These are phyloP conservation scores for Amblyjoppa proteus DNA, from an alignment of 2,888 invertebrate genomes.

Conservation along the genomic window DNA sequence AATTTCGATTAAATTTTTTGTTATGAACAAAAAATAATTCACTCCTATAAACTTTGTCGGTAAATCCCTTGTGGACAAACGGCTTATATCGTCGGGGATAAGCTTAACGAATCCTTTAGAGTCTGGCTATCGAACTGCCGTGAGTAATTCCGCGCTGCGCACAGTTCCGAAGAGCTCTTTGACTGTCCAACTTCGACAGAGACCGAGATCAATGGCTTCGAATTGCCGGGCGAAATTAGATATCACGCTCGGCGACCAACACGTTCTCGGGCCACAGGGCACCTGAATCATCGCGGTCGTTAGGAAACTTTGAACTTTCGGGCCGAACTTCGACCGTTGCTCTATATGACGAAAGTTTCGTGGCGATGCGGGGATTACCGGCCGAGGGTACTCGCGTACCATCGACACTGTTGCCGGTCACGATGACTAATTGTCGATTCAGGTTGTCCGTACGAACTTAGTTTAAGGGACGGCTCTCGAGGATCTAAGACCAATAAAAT, in stretches of 20 bases:
- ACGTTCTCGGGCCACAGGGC: neutral
- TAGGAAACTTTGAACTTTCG: constrained; percentile 63
- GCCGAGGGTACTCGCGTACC: constrained; percentile 31
- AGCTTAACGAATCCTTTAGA: constrained; percentile 23
- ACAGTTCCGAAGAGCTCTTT: constrained; percentile 40
- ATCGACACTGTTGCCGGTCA: constrained; percentile 23
- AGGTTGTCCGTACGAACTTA: constrained; percentile 25
- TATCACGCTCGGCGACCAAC: constrained; percentile 34
- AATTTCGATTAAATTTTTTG: neutral
- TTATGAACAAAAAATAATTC: constrained; percentile 18
- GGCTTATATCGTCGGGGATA: neutral
- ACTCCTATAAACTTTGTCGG: neutral
- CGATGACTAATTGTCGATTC: constrained; percentile 56
- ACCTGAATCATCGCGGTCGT: constrained; percentile 62
- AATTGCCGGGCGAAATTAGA: constrained; percentile 55
- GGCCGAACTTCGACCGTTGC: constrained; percentile 62
- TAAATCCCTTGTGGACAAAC: neutral
- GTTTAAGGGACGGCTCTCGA: neutral
- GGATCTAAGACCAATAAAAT: neutral
- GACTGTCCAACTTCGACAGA: constrained; percentile 50
- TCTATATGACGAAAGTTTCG: constrained; percentile 52
- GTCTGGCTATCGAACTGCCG: constrained; percentile 1
- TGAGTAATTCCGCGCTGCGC: neutral
- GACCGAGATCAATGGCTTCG: constrained; percentile 58
- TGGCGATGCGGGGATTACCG: constrained; percentile 57